phyloP scores from a whole-genome alignment of 2,888 invertebrate species.

The Teinopalpus imperialis region DNA sequence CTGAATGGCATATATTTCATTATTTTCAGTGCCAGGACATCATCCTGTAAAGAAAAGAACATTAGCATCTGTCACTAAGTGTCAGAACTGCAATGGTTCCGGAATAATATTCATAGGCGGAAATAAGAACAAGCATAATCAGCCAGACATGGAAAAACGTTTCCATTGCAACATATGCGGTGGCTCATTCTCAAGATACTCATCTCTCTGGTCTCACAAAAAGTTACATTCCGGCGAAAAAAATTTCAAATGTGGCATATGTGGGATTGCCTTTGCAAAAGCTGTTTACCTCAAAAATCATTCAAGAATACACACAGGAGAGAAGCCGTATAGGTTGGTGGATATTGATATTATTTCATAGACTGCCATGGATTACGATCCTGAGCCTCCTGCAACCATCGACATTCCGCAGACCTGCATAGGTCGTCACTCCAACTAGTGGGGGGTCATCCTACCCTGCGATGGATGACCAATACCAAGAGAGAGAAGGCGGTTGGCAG shows the following conservation, averaged over 20 bases:
- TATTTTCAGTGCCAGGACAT: slow-evolving; percentile 76
- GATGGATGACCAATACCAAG: no score
- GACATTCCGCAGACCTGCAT: no score
- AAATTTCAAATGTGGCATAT: slow-evolving; percentile 94
- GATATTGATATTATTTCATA: slow-evolving; percentile 2
- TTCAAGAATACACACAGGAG: slow-evolving; percentile 92
- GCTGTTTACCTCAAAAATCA: slow-evolving; percentile 95
- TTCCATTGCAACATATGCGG: slow-evolving; percentile 95
- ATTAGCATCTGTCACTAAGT: slow-evolving; percentile 91
- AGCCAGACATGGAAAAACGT: slow-evolving; percentile 87
- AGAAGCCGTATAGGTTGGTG: slow-evolving; percentile 74
- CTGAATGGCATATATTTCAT: no score
- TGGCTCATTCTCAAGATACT: slow-evolving; percentile 91
- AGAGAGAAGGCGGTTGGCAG: no score
- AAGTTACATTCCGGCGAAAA: slow-evolving; percentile 91
- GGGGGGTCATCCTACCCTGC: no score
- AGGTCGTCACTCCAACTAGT: no score
- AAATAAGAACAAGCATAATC: slow-evolving; percentile 82
- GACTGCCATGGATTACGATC: no score
- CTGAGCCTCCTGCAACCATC: no score
- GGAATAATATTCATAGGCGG: slow-evolving; percentile 91
- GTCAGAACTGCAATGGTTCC: slow-evolving; percentile 94
- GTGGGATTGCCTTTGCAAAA: slow-evolving; percentile 93
- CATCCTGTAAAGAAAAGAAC: slow-evolving; percentile 93
- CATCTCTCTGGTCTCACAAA: slow-evolving; percentile 94